These are phyloP conservation scores for Bombycilla garrulus DNA, from an alignment of 2,113 vertebrate genomes.

Conservation along the genomic window DNA sequence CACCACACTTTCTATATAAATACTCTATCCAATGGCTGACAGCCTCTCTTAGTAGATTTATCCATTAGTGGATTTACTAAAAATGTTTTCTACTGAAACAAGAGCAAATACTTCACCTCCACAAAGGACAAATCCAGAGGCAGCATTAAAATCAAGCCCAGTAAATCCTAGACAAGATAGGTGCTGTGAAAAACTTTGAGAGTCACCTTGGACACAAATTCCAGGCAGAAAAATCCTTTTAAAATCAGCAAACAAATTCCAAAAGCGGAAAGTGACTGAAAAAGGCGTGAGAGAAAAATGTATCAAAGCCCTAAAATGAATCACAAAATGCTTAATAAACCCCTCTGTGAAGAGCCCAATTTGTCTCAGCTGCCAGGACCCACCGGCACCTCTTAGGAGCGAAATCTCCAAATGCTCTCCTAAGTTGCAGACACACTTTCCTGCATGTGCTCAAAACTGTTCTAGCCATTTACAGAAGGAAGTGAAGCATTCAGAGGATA, in stretches of 20 bases:
- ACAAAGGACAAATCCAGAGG: background rate
- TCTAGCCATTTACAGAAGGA: slow-evolving; percentile 40
- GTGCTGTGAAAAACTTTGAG: background rate
- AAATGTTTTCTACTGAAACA: slow-evolving; percentile 35
- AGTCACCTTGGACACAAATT: background rate
- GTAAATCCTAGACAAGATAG: background rate
- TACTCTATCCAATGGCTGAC: background rate
- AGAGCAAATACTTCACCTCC: slow-evolving; percentile 17
- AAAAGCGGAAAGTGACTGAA: background rate
- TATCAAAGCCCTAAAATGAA: background rate
- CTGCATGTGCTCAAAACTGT: background rate
- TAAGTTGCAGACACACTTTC: background rate
- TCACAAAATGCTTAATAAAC: background rate
- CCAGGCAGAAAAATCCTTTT: background rate
- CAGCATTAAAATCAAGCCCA: background rate
- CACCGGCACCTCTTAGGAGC: background rate
- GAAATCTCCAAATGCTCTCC: background rate
- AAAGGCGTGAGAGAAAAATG: background rate
- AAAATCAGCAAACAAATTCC: background rate
- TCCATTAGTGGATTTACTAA: slow-evolving; percentile 13
- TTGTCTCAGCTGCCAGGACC: background rate
- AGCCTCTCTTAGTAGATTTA: slow-evolving; percentile 32
- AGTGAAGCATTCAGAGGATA: slow-evolving; percentile 34
- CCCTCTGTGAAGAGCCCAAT: background rate
- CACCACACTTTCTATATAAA: slow-evolving; percentile 52